Percentiles rank a stretch among this genome's conserved stretches.
These are phyloP conservation scores for Onychomys arenicola DNA, from an alignment of 2,797 vertebrate species.

Conservation along the genomic window DNA sequence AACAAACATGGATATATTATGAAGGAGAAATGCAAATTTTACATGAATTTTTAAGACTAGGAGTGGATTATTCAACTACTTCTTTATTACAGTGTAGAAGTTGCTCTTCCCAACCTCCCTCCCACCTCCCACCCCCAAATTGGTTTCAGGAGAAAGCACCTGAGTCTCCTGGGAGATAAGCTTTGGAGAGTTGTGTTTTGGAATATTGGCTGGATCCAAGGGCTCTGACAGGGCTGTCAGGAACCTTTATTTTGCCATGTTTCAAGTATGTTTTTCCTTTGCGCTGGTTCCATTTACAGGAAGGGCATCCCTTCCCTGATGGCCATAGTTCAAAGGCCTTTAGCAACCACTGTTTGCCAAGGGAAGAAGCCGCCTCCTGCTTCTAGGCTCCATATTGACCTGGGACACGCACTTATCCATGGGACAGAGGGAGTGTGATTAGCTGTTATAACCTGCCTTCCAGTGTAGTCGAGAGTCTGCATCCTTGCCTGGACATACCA, in stretches of 20 bases:
- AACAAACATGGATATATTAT: constrained; percentile 70
- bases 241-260: not conserved
- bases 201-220: not conserved
- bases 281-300: not conserved
- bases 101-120: not conserved
- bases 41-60: constrained; percentile 77
- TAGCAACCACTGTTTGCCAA: not conserved
- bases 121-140: too few relatives aligned
- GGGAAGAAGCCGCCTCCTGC: not conserved
- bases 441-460: not conserved
- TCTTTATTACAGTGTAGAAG: constrained; percentile 6
- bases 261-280: not conserved
- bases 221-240: not conserved
- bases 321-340: not conserved
- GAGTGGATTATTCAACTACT: constrained; percentile 64
- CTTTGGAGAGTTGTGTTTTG: not conserved
- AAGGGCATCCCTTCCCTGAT: not conserved
- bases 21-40: constrained; percentile 76
- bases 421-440: not conserved
- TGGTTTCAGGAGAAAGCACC: not conserved
- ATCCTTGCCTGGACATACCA: not conserved
- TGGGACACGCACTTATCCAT: not conserved
- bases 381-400: not conserved
- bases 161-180: not conserved
- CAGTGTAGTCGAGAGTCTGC: not conserved